Evolutionary conservation across 2,888 invertebrate species (phyloP).

Genomic region (Dorcus parallelipipedus): DNA sequence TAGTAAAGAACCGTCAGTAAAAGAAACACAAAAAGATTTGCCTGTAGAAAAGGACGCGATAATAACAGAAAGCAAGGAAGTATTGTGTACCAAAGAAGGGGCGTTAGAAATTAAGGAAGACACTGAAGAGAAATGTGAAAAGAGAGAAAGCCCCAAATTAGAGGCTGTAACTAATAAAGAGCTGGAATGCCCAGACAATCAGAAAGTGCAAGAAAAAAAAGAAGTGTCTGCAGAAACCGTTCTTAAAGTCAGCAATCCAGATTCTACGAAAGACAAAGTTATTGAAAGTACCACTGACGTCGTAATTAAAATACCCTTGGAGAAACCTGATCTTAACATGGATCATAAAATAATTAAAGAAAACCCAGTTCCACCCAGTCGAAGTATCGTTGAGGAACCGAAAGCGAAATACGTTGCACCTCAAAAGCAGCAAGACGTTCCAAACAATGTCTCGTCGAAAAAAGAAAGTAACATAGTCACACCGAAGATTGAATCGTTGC

Average conservation of each 20-base stretch:
- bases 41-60: background rate
- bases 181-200: background rate
- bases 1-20: background rate
- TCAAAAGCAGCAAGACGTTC: no score
- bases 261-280: conserved; percentile 4
- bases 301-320: background rate
- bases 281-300: background rate
- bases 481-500: no score
- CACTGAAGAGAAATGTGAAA: background rate
- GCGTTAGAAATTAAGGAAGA: background rate
- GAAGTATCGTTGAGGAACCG: no score
- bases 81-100: background rate
- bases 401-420: no score
- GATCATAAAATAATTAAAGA: background rate
- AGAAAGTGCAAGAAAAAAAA: background rate
- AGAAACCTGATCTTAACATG: background rate
- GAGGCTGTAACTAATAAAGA: background rate
- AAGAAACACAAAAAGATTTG: background rate
- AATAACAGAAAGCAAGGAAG: background rate
- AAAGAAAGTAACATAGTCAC: no score
- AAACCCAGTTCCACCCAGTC: background rate
- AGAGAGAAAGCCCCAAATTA: background rate
- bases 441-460: no score
- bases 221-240: background rate
- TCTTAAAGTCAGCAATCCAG: background rate